Base-by-base conservation (phyloP, 1,140 invertebrate genomes). In the Drosophila willistoni region DNA sequence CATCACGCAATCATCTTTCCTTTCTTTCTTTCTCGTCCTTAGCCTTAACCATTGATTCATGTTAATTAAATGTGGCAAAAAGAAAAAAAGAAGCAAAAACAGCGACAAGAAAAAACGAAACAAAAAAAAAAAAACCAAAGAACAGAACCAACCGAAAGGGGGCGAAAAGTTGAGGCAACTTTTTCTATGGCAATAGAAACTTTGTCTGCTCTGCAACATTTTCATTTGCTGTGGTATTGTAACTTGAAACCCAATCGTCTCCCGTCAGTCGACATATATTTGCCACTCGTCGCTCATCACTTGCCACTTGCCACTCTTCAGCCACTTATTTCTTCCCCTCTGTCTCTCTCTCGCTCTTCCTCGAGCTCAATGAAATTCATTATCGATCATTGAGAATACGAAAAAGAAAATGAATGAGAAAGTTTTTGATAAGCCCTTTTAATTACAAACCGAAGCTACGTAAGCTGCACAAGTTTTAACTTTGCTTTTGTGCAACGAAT, bases 41-140 rank as follows among this genome's bases (percentile, higher is more conserved):
- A 17, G 29, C 56, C 77, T 41, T 63, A 79, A 44, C 79, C 59
- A 79, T 73, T 82, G 82, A 87, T 82, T 87, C 83, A 87, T 87
- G 82, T 86, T 86, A 87, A 86, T 86, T 86, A 86, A 86, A 86
- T 86, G 82, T 83, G 76, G 68, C 76, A 59, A 59, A 59, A 19
- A 36, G 33, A 19, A 59, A 14, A 2, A 47, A 42, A 44, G 2
- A 2, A 44, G 22, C n/a, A 17, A 17, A 3, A 44, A n/a, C 13
- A 14, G 6, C 41, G n/a, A 42, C 3, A 44, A n/a, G n/a, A 44
- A 44, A 47, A 47, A 47, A 47, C 7, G 44, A 17, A 47, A 47
- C 14, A 9, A 51, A 19, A 47, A 19, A 51, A 51, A 51, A 47
- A 19, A 7, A 9, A 51, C 12, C 10, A 19, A 51, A 51, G 22